Evolutionary conservation across 2,113 vertebrate genomes (phyloP).

Genomic region (Oreotrochilus melanogaster): DNA sequence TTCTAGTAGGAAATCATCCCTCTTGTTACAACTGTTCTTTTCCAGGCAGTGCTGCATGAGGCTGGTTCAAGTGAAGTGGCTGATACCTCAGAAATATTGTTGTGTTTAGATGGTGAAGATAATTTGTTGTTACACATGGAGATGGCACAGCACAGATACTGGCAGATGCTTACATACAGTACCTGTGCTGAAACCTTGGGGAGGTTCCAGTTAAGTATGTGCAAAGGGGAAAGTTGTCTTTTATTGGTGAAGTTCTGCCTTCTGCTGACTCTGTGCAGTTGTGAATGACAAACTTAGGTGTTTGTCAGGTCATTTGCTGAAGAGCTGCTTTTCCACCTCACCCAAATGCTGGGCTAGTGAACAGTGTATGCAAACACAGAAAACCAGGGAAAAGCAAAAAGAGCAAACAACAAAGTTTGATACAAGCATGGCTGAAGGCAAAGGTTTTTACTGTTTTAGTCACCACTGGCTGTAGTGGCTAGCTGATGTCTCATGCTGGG

Average conservation of each 20-base stretch:
- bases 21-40: background rate
- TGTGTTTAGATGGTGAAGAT: background rate
- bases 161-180: background rate
- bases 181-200: accelerated
- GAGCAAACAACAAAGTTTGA: background rate
- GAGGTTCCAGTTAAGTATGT: background rate
- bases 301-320: background rate
- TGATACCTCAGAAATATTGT: background rate
- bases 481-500: conserved; percentile 47
- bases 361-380: background rate
- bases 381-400: background rate
- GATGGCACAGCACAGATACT: background rate
- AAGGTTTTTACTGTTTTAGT: conserved; percentile 5
- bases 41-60: background rate
- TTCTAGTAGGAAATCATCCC: background rate
- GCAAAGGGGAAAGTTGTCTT: background rate
- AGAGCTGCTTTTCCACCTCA: background rate
- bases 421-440: background rate
- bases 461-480: conserved; percentile 1
- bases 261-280: background rate
- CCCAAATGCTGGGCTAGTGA: background rate
- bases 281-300: background rate
- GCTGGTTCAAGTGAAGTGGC: background rate
- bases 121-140: background rate
- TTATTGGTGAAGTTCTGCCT: background rate